Percentiles rank a stretch among this genome's conserved stretches.
Evolutionary conservation across 2,888 invertebrate genomes (phyloP).

Genomic region (Sipunculus nudus): DNA sequence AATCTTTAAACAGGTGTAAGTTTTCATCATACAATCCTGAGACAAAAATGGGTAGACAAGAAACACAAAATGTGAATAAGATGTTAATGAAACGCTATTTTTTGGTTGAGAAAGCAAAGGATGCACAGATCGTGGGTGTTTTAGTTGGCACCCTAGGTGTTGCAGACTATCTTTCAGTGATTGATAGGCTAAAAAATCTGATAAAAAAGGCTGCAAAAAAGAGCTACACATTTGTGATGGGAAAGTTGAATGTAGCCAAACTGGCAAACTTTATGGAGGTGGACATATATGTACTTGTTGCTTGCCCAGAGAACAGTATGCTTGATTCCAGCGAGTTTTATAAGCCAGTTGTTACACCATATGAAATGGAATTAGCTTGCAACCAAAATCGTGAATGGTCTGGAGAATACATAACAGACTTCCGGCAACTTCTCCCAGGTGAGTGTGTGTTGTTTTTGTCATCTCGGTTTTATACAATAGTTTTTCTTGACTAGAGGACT

Average conservation of each 20-base stretch:
- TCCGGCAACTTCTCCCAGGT: slow-evolving; percentile 78
- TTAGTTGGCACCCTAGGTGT: slow-evolving; percentile 91
- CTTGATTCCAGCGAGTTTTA: slow-evolving; percentile 86
- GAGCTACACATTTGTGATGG: slow-evolving; percentile 90
- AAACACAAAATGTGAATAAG: slow-evolving; percentile 66
- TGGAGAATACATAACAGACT: slow-evolving; percentile 77
- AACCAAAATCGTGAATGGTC: slow-evolving; percentile 69
- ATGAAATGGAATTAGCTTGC: slow-evolving; percentile 83
- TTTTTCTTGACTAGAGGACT: too few species aligned
- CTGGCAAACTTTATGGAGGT: slow-evolving; percentile 93
- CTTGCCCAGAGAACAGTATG: slow-evolving; percentile 87
- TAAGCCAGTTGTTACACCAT: slow-evolving; percentile 89
- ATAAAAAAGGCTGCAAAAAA: slow-evolving; percentile 83
- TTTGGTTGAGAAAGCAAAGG: slow-evolving; percentile 89
- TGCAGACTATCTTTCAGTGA: slow-evolving; percentile 76
- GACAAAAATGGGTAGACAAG: slow-evolving; percentile 37
- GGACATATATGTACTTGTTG: slow-evolving; percentile 89
- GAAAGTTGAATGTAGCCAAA: slow-evolving; percentile 93
- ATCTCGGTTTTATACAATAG: too few species aligned
- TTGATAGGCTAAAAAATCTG: slow-evolving; percentile 78
- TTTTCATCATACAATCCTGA: slow-evolving; percentile 65
- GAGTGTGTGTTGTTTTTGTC: too few species aligned
- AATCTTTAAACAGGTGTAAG: slow-evolving; percentile 62
- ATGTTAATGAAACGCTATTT: slow-evolving; percentile 83
- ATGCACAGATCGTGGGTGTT: slow-evolving; percentile 86